Evolutionary conservation across 2,797 vertebrate genomes (phyloP).

Genomic region (Natrix natrix): DNA sequence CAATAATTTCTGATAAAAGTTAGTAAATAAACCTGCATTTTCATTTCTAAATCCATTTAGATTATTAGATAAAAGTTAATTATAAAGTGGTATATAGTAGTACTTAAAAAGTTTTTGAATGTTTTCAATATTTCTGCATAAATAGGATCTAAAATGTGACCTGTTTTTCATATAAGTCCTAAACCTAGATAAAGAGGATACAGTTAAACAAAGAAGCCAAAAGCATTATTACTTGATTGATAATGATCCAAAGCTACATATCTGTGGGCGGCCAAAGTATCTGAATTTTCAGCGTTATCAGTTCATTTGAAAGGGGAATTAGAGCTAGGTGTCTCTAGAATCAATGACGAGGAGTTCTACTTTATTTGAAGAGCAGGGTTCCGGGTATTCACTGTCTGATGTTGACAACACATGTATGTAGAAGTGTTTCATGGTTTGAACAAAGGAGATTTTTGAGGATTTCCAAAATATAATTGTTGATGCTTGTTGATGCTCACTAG

Average conservation of each 20-base stretch:
- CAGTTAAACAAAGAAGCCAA: neutral
- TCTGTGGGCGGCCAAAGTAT: neutral
- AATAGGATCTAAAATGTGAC: neutral
- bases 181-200: neutral
- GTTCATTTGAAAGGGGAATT: neutral
- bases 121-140: neutral
- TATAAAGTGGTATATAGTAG: neutral
- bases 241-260: neutral
- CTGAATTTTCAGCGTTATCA: neutral
- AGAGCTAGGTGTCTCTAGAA: neutral
- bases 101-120: neutral
- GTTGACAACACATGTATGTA: neutral
- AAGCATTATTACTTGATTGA: neutral
- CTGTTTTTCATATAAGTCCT: neutral
- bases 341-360: neutral
- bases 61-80: neutral
- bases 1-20: neutral
- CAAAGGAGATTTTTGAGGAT: neutral
- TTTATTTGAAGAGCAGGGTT: neutral
- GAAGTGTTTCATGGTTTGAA: neutral
- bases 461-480: neutral
- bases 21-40: neutral
- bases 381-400: neutral
- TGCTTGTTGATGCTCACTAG: neutral
- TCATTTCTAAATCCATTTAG: neutral